Percentiles rank a stretch among this genome's conserved stretches.
Conservation (phyloP, 1,140 invertebrate species). For the Trachymyrmex septentrionalis region DNA sequence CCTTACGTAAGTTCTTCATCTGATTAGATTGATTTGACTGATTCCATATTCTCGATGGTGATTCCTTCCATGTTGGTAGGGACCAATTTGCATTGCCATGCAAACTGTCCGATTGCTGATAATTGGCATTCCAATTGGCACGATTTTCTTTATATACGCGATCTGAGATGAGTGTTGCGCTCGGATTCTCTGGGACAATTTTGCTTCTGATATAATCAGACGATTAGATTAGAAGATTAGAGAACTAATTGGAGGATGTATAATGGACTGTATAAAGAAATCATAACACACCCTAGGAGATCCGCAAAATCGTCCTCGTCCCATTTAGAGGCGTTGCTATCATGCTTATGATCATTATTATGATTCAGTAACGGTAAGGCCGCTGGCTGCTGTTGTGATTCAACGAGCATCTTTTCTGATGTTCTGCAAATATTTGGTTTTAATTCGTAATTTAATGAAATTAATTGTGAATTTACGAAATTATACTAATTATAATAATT, state of each 20-base stretch:
- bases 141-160: conserved; percentile 86
- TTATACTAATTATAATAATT: not conserved
- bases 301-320: conserved; percentile 88
- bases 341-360: conserved; percentile 78
- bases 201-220: conserved; percentile 80
- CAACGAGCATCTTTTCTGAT: conserved; percentile 75
- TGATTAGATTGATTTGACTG: conserved; percentile 70
- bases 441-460: not conserved
- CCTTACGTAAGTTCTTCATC: conserved; percentile 80
- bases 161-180: conserved; percentile 79
- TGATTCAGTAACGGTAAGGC: conserved; percentile 81
- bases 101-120: conserved; percentile 80
- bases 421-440: conserved; percentile 50
- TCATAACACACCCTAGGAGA: conserved; percentile 87
- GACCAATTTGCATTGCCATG: conserved; percentile 81
- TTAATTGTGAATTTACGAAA: not conserved
- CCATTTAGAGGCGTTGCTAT: conserved; percentile 79
- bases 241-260: not conserved
- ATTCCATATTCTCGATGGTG: conserved; percentile 78
- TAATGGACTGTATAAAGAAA: conserved; percentile 53
- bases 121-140: conserved; percentile 86
- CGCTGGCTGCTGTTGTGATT: conserved; percentile 76
- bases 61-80: conserved; percentile 83
- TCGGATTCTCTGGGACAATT: conserved; percentile 79
- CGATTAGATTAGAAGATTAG: conserved; percentile 44